Conservation (phyloP, 2,888 invertebrate genomes). For the Andrena dorsata region DNA sequence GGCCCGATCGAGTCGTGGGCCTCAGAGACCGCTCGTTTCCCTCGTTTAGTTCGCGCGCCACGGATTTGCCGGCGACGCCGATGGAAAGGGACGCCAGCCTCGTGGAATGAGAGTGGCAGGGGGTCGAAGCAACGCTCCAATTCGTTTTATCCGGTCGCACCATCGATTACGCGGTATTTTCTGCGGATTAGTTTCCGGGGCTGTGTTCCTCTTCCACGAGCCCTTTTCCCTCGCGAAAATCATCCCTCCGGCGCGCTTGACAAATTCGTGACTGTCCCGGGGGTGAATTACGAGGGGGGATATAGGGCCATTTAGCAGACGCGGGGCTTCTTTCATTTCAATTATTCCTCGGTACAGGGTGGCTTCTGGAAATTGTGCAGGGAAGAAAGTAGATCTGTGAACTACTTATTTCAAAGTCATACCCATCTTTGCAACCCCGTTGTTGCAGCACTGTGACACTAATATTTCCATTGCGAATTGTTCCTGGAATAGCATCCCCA, state of each 20-base stretch:
- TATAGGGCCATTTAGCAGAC: not conserved
- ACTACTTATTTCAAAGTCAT: too few relatives aligned
- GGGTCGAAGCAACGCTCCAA: slow-evolving; percentile 31
- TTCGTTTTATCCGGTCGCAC: slow-evolving; percentile 50
- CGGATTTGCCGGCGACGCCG: slow-evolving; percentile 13
- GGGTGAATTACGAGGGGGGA: not conserved
- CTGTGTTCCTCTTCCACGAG: slow-evolving; percentile 21
- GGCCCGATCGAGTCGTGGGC: slow-evolving; percentile 60
- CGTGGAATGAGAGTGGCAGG: not conserved
- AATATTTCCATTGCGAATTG: not conserved
- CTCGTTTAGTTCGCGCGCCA: slow-evolving; percentile 60
- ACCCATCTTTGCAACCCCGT: too few relatives aligned
- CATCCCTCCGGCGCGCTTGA: not conserved
- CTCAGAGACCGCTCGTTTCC: slow-evolving; percentile 70
- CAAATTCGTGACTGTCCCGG: not conserved
- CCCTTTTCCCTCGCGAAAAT: not conserved
- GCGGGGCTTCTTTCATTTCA: not conserved
- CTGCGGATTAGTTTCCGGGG: slow-evolving; percentile 52
- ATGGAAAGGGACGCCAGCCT: not conserved
- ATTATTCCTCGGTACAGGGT: not conserved
- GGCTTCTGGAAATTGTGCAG: too few relatives aligned
- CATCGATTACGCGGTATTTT: slow-evolving; percentile 61
- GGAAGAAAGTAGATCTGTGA: too few relatives aligned
- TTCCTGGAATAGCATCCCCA: not conserved
- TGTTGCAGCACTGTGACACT: too few relatives aligned